These are phyloP conservation scores for Agrilus mali DNA, from an alignment of 2,888 invertebrate genomes.

Conservation along the genomic window DNA sequence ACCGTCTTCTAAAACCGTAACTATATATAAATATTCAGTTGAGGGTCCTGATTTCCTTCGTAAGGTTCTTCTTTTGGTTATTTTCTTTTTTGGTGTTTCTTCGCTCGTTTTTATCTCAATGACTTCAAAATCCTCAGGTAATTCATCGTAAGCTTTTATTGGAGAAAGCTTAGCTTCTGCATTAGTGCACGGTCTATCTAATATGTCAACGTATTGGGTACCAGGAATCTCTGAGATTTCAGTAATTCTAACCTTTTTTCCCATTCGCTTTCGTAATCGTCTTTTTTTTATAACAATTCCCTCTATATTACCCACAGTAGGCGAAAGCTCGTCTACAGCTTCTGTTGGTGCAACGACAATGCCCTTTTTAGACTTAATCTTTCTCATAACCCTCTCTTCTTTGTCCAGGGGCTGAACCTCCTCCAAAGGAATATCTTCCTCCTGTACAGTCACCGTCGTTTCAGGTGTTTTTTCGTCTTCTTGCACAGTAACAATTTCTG, in stretches of 20 bases:
- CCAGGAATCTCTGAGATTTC: conserved; percentile 13
- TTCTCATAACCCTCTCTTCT: conserved; percentile 4
- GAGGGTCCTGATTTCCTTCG: conserved; percentile 17
- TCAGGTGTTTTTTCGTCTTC: conserved; percentile 29
- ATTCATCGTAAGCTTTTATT: conserved; percentile 14
- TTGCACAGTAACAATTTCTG: conserved; percentile 16
- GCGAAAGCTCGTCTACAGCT: no score
- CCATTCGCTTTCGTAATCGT: conserved; percentile 16
- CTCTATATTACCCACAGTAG: conserved; percentile 2
- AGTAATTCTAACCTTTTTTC: conserved; percentile 17
- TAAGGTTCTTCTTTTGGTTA: conserved; percentile 17
- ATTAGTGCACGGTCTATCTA: no score
- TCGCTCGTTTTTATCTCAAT: conserved; percentile 32
- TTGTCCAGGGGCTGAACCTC: conserved; percentile 19
- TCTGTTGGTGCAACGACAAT: no score
- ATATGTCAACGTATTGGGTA: no score
- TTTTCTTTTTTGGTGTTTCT: conserved; percentile 30
- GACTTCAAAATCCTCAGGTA: conserved; percentile 28
- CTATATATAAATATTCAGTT: conserved; percentile 20
- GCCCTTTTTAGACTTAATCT: no score
- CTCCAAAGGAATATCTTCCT: conserved; percentile 17
- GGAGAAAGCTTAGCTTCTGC: no score
- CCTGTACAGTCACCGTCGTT: conserved; percentile 30
- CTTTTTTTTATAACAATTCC: conserved; percentile 16
- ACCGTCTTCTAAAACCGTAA: conserved; percentile 22